These are phyloP conservation scores for Phenganax stokvisi DNA, from an alignment of 92 coral and sea anemone genomes.

Conservation along the genomic window DNA sequence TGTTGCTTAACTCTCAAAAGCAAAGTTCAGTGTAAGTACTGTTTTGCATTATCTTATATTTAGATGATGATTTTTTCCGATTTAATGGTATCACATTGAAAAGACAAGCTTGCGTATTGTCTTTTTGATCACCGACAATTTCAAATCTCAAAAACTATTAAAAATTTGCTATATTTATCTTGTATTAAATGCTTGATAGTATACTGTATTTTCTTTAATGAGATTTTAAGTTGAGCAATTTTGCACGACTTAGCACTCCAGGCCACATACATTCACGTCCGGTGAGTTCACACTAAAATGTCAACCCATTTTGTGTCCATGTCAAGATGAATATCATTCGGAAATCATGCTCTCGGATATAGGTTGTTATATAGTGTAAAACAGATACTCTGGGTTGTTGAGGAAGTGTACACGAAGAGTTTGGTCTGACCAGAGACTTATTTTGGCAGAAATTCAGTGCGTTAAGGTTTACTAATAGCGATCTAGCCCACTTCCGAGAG, in stretches of 20 bases:
- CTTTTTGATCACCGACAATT: neutral
- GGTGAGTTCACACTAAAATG: slow-evolving; percentile 18
- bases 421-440: too few species aligned
- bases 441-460: slow-evolving; percentile 24
- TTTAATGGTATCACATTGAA: too few species aligned
- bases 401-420: too few species aligned
- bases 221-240: slow-evolving; percentile 34
- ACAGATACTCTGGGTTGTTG: too few species aligned
- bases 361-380: too few species aligned
- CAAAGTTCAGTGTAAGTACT: too few species aligned
- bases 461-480: neutral
- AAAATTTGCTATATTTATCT: slow-evolving; percentile 8
- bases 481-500: slow-evolving; percentile 20
- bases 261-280: slow-evolving; percentile 14
- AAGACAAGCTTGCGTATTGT: neutral
- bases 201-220: slow-evolving; percentile 1
- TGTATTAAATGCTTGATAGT: neutral
- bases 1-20: too few species aligned
- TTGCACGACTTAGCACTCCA: slow-evolving; percentile 24
- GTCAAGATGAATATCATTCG: neutral
- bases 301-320: neutral
- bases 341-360: too few species aligned
- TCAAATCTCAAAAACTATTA: slow-evolving; percentile 7
- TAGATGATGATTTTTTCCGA: too few species aligned
- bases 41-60: too few species aligned